Percentiles rank a stretch among this genome's conserved stretches.
Conservation (phyloP, 2,888 invertebrate genomes). For the Drosophila paranaensis region DNA sequence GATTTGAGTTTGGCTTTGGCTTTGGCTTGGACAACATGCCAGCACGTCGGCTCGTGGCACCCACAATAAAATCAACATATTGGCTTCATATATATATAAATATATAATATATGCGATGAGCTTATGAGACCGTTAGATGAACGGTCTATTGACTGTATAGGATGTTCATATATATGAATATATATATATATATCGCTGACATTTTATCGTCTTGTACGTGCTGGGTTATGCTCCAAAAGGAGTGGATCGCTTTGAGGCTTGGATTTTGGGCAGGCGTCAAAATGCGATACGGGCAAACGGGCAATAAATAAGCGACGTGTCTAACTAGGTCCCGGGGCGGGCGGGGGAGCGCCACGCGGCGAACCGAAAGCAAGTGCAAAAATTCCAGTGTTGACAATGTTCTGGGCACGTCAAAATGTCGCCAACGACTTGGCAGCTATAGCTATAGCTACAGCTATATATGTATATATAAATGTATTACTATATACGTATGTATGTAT, state of each 20-base stretch:
- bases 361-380: conserved; percentile 45
- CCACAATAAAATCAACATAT: conserved; percentile 17
- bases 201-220: conserved; percentile 64
- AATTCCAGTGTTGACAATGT: conserved; percentile 63
- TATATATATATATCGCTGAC: conserved; percentile 42
- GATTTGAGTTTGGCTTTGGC: conserved; percentile 23
- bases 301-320: conserved; percentile 56
- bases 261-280: conserved; percentile 31
- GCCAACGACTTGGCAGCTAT: conserved; percentile 39
- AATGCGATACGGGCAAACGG: conserved; percentile 37
- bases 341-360: conserved; percentile 18
- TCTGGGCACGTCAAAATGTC: conserved; percentile 68
- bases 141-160: conserved; percentile 44
- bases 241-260: conserved; percentile 22
- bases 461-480: conserved; percentile 13
- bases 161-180: conserved; percentile 16
- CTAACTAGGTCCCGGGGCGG: conserved; percentile 37
- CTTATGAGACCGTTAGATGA: conserved; percentile 65
- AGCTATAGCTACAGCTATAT: conserved; percentile 19
- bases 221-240: conserved; percentile 30
- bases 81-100: conserved; percentile 27
- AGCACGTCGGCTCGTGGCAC: conserved; percentile 47
- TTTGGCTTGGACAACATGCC: conserved; percentile 44
- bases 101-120: conserved; percentile 18
- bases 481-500: conserved; percentile 1